Conservation (phyloP, 1,140 invertebrate genomes). For the Trachelipus rathkii region DNA sequence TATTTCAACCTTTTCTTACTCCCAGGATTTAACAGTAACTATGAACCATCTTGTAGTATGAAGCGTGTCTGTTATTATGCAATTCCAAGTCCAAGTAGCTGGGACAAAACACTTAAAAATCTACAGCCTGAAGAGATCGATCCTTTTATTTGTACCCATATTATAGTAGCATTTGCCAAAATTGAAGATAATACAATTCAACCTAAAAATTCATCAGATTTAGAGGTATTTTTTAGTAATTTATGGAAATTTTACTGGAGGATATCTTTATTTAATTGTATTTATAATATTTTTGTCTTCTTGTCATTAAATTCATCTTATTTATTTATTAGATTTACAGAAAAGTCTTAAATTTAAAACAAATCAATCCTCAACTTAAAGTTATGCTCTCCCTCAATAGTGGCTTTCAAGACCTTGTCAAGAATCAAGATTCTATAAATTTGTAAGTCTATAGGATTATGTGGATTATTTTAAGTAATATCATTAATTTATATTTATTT, state of each 20-base stretch:
- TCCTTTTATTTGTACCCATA: conserved; percentile 71
- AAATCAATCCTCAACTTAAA: conserved; percentile 64
- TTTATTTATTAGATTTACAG: conserved; percentile 52
- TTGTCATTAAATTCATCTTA: background rate
- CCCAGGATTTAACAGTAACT: no score
- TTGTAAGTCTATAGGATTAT: background rate
- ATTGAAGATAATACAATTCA: conserved; percentile 61
- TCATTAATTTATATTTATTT: background rate
- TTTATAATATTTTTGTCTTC: no score
- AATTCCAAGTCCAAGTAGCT: background rate
- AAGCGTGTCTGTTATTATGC: conserved; percentile 1
- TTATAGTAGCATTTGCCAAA: conserved; percentile 68
- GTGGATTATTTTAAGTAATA: no score
- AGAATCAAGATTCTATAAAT: background rate
- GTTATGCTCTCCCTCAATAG: conserved; percentile 72
- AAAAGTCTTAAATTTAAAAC: conserved; percentile 60
- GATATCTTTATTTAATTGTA: no score
- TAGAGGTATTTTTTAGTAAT: conserved; percentile 40
- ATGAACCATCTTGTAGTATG: background rate
- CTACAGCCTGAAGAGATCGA: conserved; percentile 54
- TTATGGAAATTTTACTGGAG: no score
- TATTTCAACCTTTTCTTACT: no score
- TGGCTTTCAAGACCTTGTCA: conserved; percentile 46
- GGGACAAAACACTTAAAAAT: conserved; percentile 6
- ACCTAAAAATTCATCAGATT: conserved; percentile 51